Percentiles rank a stretch among this genome's conserved stretches.
Conservation (phyloP, 2,113 vertebrate species). For the Prinia subflava region DNA sequence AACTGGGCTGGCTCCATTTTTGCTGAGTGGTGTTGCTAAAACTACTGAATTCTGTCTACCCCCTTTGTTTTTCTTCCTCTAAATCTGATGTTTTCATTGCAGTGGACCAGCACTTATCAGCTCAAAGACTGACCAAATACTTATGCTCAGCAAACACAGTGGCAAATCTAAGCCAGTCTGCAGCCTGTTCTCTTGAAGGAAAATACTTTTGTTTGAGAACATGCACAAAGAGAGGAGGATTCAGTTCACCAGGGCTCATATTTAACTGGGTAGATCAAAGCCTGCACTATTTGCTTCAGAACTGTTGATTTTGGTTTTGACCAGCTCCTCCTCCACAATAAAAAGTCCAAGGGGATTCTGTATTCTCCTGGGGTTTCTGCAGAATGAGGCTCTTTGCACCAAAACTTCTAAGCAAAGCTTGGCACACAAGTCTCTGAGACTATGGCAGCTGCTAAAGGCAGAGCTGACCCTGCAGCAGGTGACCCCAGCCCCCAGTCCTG, state of each 20-base stretch:
- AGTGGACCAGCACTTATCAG: not conserved
- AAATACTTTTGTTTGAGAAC: not conserved
- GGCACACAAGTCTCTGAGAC: not conserved
- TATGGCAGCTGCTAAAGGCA: not conserved
- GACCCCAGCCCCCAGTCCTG: rapidly evolving
- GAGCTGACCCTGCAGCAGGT: rapidly evolving
- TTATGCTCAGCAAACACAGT: not conserved
- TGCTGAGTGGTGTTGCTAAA: not conserved
- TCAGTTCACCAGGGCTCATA: not conserved
- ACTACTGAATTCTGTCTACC: not conserved
- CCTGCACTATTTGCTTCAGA: not conserved
- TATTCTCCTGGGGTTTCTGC: not conserved
- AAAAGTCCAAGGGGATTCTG: not conserved
- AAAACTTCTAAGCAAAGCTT: not conserved
- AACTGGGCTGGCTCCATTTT: not conserved
- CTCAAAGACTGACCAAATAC: not conserved
- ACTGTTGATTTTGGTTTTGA: not conserved
- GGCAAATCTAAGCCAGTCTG: not conserved
- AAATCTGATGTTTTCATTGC: not conserved
- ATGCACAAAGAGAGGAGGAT: not conserved
- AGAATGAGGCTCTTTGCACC: not conserved
- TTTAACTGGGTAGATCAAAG: not conserved
- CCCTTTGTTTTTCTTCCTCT: not conserved
- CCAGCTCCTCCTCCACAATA: not conserved
- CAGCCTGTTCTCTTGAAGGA: not conserved